These are phyloP conservation scores for Diorhabda carinulata DNA, from an alignment of 1,140 invertebrate genomes.

Conservation along the genomic window DNA sequence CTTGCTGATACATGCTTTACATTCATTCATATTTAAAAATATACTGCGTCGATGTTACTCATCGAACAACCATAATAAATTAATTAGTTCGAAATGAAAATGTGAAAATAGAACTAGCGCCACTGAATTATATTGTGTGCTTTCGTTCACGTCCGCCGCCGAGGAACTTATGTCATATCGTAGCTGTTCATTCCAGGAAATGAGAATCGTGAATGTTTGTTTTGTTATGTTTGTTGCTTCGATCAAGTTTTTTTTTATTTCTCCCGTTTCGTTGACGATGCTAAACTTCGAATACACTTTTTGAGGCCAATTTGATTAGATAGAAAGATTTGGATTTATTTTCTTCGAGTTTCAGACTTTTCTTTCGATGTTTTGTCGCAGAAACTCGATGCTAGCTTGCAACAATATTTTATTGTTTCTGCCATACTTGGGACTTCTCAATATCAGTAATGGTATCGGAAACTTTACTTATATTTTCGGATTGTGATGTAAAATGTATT, in stretches of 20 bases:
- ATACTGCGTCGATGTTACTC: no score
- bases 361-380: background rate
- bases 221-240: constrained; percentile 35
- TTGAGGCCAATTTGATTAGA: constrained; percentile 31
- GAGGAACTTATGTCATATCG: constrained; percentile 25
- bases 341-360: constrained; percentile 6
- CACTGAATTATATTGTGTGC: no score
- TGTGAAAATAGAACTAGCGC: no score
- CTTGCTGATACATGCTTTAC: no score
- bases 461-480: background rate
- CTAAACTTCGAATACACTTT: constrained; percentile 28
- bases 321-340: constrained; percentile 23
- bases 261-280: constrained; percentile 31
- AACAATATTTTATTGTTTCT: constrained; percentile 15
- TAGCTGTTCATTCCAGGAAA: constrained; percentile 37
- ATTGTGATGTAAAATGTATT: constrained; percentile 9
- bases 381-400: constrained; percentile 15
- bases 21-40: no score
- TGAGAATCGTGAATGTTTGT: constrained; percentile 37
- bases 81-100: no score
- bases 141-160: constrained; percentile 25
- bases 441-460: constrained; percentile 12
- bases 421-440: constrained; percentile 4
- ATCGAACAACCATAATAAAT: no score
- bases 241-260: constrained; percentile 33